Evolutionary conservation across 2,888 invertebrate species (phyloP), one percentile per base, ranked within the genome.

Genomic region (Epirrita christyi): DNA sequence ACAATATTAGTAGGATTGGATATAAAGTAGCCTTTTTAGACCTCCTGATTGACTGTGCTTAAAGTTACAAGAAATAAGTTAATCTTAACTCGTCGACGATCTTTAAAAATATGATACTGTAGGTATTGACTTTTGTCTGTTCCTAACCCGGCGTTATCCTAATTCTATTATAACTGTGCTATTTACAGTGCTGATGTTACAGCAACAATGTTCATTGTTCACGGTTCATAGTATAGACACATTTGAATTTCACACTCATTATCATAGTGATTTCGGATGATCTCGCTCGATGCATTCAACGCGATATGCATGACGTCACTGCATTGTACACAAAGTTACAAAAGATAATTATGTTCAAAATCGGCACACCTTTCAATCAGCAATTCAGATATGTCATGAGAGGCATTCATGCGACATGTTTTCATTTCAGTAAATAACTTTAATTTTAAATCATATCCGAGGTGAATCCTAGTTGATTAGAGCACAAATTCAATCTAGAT

Each of bases 131-230:
- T 6, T n/a, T 41, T 42, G 11, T 44, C 29, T 40, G 44, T 48
- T 48, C 29, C 43, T 47, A 15, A 51, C 10, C 43, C 41, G 27
- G 36, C 11, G 34, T 32, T 41, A 53, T 48, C 13, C 44, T 48
- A 48, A 41, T 45, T 54, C 13, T 48, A 59, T 54, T 59, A 50
- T 46, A 54, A 54, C 41, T 45, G 42, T 50, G 28, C 46, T 58
- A 53, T 54, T 59, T 43, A 46, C 32, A 38, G 42, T 41, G 47
- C 38, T 53, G 59, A 50, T 54, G 53, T 44, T 14, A 54, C 36
- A 45, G 42, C 15, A 29, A 59, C 55, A 59, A 59, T 52, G 55
- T 15, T 38, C 37, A 55, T 59, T 59, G 54, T 59, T 55, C 51
- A 48, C 50, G 51, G 47, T 59, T 51, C 59, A 59, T n/a, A 59